Conservation (phyloP, 1,140 invertebrate species). For the Drosophila albomicans region DNA sequence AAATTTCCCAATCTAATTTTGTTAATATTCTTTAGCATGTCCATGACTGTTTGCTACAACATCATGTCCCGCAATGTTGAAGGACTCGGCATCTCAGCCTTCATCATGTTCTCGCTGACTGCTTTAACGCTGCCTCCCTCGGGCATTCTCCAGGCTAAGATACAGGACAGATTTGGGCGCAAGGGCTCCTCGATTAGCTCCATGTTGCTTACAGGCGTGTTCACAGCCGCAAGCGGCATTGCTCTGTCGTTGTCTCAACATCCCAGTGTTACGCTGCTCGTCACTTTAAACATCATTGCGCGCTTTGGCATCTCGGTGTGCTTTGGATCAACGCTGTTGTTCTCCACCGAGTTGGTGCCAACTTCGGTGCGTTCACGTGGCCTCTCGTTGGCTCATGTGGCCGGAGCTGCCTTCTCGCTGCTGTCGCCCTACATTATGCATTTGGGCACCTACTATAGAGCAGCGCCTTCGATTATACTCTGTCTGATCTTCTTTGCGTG, state of each 20-base stretch:
- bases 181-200: constrained; percentile 86
- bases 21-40: constrained; percentile 84
- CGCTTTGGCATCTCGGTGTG: constrained; percentile 87
- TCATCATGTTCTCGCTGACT: constrained; percentile 86
- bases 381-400: constrained; percentile 86
- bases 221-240: constrained; percentile 60
- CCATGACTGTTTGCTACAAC: constrained; percentile 87
- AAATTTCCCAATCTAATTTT: background rate
- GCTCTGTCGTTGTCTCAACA: constrained; percentile 45
- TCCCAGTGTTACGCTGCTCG: constrained; percentile 48
- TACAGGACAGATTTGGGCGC: constrained; percentile 86
- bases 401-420: constrained; percentile 85
- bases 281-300: constrained; percentile 84
- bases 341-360: constrained; percentile 88
- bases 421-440: constrained; percentile 77
- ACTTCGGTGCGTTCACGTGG: constrained; percentile 87
- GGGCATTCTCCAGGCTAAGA: constrained; percentile 85
- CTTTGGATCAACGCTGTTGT: constrained; percentile 87
- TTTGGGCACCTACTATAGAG: constrained; percentile 84
- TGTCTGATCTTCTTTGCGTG: constrained; percentile 86
- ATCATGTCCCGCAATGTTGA: constrained; percentile 87
- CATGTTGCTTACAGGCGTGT: constrained; percentile 69
- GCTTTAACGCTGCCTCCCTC: constrained; percentile 86
- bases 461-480: constrained; percentile 86
- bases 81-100: constrained; percentile 86